phyloP scores from a whole-genome alignment of 2,888 invertebrate genomes.

The Acleris laterana region DNA sequence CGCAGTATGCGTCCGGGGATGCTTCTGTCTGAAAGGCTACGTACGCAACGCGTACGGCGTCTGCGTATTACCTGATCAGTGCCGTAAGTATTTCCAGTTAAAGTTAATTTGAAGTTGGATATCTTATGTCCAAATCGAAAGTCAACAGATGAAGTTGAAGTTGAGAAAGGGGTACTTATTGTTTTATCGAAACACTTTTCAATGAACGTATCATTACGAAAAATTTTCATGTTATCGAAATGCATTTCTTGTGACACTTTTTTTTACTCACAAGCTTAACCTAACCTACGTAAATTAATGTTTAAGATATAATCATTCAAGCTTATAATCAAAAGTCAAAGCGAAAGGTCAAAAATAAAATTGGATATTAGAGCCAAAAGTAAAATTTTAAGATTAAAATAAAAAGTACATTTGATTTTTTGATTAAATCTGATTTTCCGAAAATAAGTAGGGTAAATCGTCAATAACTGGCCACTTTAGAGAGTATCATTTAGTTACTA shows the following conservation, averaged over 20 bases:
- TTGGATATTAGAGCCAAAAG: too few species aligned
- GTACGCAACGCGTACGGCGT: constrained; percentile 26
- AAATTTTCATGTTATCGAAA: too few species aligned
- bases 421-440: not conserved
- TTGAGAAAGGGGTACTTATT: not conserved
- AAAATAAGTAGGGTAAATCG: too few species aligned
- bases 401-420: too few species aligned
- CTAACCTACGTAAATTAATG: too few species aligned
- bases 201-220: too few species aligned
- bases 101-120: not conserved
- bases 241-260: too few species aligned
- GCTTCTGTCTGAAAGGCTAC: constrained; percentile 27
- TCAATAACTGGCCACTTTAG: too few species aligned
- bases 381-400: too few species aligned
- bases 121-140: not conserved
- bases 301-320: not conserved
- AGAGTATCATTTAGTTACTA: too few species aligned
- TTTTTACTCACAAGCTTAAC: too few species aligned
- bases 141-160: not conserved
- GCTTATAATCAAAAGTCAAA: not conserved
- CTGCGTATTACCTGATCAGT: constrained; percentile 19
- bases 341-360: not conserved
- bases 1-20: constrained; percentile 25
- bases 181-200: too few species aligned
- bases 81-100: constrained; percentile 18